Base-by-base conservation (phyloP, 2,113 vertebrate genomes). In the Ceyx melanurus region DNA sequence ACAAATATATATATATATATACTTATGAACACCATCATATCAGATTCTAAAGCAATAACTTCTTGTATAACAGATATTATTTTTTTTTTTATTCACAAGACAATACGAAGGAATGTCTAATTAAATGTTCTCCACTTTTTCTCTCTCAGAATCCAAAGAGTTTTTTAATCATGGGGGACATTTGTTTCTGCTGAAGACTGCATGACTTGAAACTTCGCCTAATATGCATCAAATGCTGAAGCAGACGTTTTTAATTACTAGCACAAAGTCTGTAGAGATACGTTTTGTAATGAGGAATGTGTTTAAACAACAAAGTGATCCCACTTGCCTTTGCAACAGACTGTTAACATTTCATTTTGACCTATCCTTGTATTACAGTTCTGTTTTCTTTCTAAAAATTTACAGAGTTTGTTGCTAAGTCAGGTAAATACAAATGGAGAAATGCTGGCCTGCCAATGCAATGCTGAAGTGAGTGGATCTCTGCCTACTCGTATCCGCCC, bases 201-300 rank as follows among this genome's bases (percentile, higher is more conserved):
- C 88, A 94, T 78, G 82, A 89, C 90, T 95, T 81, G 13, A 95
- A 81, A 89, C 50, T 94, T 90, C 96, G 90, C 87, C 78, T 90
- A 94, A 89, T 84, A 76, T 5, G 82, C 85, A 94, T 94, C 91
- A 96, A 97, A 96, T 70, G 70, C 58, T 85, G 73, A 78, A 87
- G 13, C 82, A 96, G 95, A 95, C 85, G 23, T 75, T 96, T 97
- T 94, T 96, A 95, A 97, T 96, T 97, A 95, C 88, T 86, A 73
- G 76, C 93, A 96, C 76, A 81, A 86, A 96, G 61, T 93, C 86
- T 81, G 48, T 15, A 90, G 67, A 96, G 91, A 95, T 82, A 81
- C 64, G 35, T 82, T 93, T 88, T 91, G 67, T 87, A 94, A 93
- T 62, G 62, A 95, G 71, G 82, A 96, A 96, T 96, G 56, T 74